Conservation (phyloP, 2,888 invertebrate genomes). For the Melipona bicolor region DNA sequence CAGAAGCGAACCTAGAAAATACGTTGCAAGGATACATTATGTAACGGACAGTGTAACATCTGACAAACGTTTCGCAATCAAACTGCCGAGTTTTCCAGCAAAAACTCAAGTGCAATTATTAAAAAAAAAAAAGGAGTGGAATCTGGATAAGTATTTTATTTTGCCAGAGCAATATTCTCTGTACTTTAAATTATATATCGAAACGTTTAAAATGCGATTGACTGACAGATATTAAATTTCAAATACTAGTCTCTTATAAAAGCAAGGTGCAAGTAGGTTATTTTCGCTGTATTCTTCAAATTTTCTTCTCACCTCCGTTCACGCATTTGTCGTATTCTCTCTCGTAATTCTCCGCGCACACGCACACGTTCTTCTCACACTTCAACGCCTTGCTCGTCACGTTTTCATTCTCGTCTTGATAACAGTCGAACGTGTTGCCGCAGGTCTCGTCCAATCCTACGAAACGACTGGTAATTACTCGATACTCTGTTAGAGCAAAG, state of each 20-base stretch:
- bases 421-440: conserved; percentile 67
- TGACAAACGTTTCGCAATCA: background rate
- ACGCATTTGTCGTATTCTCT: conserved; percentile 57
- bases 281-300: too few species aligned
- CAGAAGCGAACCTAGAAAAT: conserved; percentile 23
- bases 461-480: background rate
- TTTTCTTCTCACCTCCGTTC: conserved; percentile 55
- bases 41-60: background rate
- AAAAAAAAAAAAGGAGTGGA: too few species aligned
- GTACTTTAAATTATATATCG: too few species aligned
- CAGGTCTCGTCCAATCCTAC: conserved; percentile 68
- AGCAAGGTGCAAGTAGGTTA: too few species aligned
- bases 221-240: too few species aligned
- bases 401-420: conserved; percentile 51
- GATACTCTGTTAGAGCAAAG: background rate
- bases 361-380: conserved; percentile 64
- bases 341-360: conserved; percentile 61
- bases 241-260: too few species aligned
- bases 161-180: too few species aligned
- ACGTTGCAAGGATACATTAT: background rate
- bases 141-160: too few species aligned
- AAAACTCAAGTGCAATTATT: too few species aligned
- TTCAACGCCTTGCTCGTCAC: conserved; percentile 32
- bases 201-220: too few species aligned
- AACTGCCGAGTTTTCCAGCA: too few species aligned